Conservation (phyloP, 2,888 invertebrate species). For the Acholoe squamosa region DNA sequence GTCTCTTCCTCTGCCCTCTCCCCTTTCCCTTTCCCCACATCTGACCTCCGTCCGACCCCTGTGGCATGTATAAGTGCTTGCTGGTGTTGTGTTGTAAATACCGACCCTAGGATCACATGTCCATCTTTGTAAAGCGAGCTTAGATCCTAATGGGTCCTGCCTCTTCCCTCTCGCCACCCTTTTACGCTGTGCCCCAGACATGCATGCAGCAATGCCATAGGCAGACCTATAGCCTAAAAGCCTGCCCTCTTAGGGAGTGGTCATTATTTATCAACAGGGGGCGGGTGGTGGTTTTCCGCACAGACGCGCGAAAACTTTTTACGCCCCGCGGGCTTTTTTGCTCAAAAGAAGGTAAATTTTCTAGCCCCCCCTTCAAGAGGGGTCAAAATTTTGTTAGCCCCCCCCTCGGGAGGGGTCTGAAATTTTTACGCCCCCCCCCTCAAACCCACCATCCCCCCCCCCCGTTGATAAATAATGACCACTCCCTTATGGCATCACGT, state of each 20-base stretch:
- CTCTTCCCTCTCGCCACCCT: neutral
- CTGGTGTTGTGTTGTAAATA: slow-evolving; percentile 23
- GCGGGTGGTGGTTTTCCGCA: no score
- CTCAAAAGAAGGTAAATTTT: no score
- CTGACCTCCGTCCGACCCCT: neutral
- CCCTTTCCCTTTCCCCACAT: neutral
- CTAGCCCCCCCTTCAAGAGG: no score
- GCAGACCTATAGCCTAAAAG: no score
- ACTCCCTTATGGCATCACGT: neutral
- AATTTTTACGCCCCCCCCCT: no score
- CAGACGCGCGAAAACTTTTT: no score
- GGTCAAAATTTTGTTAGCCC: no score
- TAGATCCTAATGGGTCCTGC: neutral
- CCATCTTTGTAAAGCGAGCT: slow-evolving; percentile 23
- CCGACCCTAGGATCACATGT: neutral
- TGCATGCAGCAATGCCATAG: no score
- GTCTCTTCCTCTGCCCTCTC: neutral
- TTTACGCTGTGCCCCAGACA: no score
- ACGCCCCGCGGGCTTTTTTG: no score
- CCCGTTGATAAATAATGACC: neutral
- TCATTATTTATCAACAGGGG: no score
- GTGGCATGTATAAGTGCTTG: neutral
- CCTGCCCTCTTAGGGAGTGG: neutral
- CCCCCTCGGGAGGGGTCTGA: no score
- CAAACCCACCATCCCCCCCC: neutral